These are phyloP conservation scores for Drosophila baimaii DNA, from an alignment of 1,140 invertebrate species.

Conservation along the genomic window DNA sequence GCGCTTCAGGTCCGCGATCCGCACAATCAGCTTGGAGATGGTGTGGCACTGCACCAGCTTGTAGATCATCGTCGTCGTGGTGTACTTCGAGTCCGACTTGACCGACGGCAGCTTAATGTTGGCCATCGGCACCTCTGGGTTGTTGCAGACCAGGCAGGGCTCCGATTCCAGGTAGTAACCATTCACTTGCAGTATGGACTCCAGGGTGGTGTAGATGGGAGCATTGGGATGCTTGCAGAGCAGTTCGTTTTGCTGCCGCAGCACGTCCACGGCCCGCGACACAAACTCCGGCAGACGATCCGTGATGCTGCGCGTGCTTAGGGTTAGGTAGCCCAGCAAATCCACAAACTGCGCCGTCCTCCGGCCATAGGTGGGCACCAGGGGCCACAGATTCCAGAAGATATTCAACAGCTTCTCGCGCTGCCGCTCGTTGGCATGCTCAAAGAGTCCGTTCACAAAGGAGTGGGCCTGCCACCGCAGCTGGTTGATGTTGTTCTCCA, in stretches of 20 bases:
- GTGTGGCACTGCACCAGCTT: slow-evolving; percentile 97
- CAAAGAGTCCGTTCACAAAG: slow-evolving; percentile 93
- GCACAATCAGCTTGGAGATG: slow-evolving; percentile 96
- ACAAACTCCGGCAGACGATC: slow-evolving; percentile 90
- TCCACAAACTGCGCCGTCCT: slow-evolving; percentile 98
- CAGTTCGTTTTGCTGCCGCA: slow-evolving; percentile 94
- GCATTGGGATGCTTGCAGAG: slow-evolving; percentile 97
- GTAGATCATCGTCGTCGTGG: slow-evolving; percentile 98
- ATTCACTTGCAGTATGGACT: slow-evolving; percentile 96
- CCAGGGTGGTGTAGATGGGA: slow-evolving; percentile 95
- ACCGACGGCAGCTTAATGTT: slow-evolving; percentile 97
- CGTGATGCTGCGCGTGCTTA: slow-evolving; percentile 87
- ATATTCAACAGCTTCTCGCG: slow-evolving; percentile 92
- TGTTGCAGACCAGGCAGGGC: slow-evolving; percentile 98
- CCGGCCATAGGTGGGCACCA: slow-evolving; percentile 94
- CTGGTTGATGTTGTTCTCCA: slow-evolving; percentile 96
- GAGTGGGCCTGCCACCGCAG: slow-evolving; percentile 98
- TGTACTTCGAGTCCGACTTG: slow-evolving; percentile 98
- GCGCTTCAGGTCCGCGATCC: slow-evolving; percentile 97
- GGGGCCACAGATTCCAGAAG: slow-evolving; percentile 96
- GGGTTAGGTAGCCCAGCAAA: slow-evolving; percentile 95
- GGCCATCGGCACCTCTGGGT: slow-evolving; percentile 96
- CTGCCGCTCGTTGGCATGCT: slow-evolving; percentile 91
- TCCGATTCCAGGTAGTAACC: slow-evolving; percentile 98
- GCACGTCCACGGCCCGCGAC: slow-evolving; percentile 92